A percentile compares a stretch with the other conserved stretches of the same genome.
Evolutionary conservation across 2,113 vertebrate genomes (phyloP).

Genomic region (Nycticryphes semicollaris): DNA sequence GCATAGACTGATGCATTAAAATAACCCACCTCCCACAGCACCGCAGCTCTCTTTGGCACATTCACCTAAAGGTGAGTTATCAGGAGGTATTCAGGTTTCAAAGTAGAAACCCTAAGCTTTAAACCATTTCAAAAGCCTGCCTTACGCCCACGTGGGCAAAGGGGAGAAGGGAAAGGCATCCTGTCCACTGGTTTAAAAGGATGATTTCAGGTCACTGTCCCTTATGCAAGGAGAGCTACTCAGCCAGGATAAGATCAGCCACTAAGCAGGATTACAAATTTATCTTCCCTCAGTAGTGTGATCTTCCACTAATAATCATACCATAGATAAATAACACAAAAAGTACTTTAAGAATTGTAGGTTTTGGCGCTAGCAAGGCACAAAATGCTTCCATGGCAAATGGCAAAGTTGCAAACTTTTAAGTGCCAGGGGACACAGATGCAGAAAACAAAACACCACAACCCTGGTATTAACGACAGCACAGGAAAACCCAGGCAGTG

Average conservation of each 20-base stretch:
- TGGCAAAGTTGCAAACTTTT: not conserved
- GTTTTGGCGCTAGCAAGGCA: not conserved
- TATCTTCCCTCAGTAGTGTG: not conserved
- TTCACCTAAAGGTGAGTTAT: not conserved
- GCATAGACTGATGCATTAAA: fast-evolving
- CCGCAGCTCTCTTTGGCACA: not conserved
- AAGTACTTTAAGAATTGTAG: not conserved
- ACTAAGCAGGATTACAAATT: constrained; percentile 42
- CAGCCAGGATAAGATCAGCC: constrained; percentile 25
- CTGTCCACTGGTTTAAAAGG: not conserved
- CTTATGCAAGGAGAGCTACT: constrained; percentile 30
- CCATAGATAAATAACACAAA: not conserved
- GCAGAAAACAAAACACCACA: not conserved
- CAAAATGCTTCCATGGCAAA: fast-evolving
- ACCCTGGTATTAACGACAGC: not conserved
- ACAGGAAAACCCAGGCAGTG: fast-evolving
- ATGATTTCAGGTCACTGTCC: constrained; percentile 40
- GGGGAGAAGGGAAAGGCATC: not conserved
- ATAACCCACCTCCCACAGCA: not conserved
- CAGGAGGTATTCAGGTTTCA: not conserved
- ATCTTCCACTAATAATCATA: not conserved
- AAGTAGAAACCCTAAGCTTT: not conserved
- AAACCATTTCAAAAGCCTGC: not conserved
- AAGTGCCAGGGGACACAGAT: not conserved
- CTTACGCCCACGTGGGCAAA: not conserved